phyloP scores from a whole-genome alignment of 2,888 invertebrate species.

The Eulithis testata region DNA sequence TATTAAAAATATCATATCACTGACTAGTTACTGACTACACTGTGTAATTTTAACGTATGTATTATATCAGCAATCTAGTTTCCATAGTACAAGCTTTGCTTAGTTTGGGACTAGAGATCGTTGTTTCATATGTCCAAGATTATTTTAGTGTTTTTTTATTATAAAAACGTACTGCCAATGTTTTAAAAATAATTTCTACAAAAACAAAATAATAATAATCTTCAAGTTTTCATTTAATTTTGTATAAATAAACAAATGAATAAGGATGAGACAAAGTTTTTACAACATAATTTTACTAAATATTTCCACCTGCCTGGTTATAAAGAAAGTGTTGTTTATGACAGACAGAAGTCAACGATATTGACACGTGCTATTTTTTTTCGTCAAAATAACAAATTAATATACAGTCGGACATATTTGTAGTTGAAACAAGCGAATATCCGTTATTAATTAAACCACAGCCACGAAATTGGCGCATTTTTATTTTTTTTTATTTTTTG shows the following conservation, averaged over 20 bases:
- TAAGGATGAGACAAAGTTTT: slow-evolving; percentile 18
- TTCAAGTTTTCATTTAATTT: not conserved
- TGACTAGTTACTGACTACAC: too few relatives aligned
- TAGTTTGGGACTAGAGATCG: too few relatives aligned
- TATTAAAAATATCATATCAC: too few relatives aligned
- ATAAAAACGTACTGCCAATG: too few relatives aligned
- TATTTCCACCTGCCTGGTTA: slow-evolving; percentile 16
- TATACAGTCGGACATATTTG: slow-evolving; percentile 29
- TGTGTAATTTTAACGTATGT: too few relatives aligned
- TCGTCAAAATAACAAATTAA: slow-evolving; percentile 32
- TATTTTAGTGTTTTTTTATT: too few relatives aligned
- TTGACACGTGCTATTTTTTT: slow-evolving; percentile 51
- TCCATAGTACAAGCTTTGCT: too few relatives aligned
- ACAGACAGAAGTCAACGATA: slow-evolving; percentile 52
- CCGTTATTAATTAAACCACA: slow-evolving; percentile 45
- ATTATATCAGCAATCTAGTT: too few relatives aligned
- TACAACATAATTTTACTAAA: slow-evolving; percentile 19
- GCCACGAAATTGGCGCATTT: slow-evolving; percentile 25
- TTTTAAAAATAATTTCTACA: too few relatives aligned
- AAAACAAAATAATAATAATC: too few relatives aligned
- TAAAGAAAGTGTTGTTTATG: slow-evolving; percentile 32
- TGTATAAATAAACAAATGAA: slow-evolving; percentile 5
- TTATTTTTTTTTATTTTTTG: too few relatives aligned
- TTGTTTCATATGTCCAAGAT: too few relatives aligned
- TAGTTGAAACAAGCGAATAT: slow-evolving; percentile 44